Evolutionary conservation across 2,888 invertebrate genomes (phyloP).

Genomic region (Pollenia labialis): DNA sequence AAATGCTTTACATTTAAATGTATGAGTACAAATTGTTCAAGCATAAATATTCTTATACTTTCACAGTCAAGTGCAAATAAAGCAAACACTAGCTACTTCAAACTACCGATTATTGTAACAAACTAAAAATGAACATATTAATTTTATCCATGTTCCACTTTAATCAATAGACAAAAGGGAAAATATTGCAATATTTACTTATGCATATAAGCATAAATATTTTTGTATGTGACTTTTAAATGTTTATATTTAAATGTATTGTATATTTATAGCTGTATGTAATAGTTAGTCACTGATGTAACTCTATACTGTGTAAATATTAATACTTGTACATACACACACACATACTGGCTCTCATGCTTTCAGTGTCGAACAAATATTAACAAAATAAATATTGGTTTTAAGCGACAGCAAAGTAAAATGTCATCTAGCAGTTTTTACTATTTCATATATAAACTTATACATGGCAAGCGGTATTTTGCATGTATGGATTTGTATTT

Average conservation of each 20-base stretch:
- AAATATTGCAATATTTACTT: conserved; percentile 27
- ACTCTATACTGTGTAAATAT: conserved; percentile 30
- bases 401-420: conserved; percentile 65
- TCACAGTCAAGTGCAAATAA: background rate
- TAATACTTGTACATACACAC: background rate
- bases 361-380: conserved; percentile 66
- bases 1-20: conserved; percentile 21
- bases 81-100: background rate
- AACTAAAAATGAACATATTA: no score
- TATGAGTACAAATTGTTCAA: conserved; percentile 40
- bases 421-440: conserved; percentile 63
- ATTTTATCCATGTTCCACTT: background rate
- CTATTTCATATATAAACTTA: background rate
- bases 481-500: background rate
- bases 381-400: conserved; percentile 71
- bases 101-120: background rate
- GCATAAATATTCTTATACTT: conserved; percentile 42
- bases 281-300: conserved; percentile 28
- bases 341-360: background rate
- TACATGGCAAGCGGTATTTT: background rate
- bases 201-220: background rate
- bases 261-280: background rate
- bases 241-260: conserved; percentile 44
- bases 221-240: conserved; percentile 4
- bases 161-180: background rate